Percentiles rank a stretch among this genome's conserved stretches.
Conservation (phyloP, 2,113 vertebrate genomes). For the Microcebus lehilahytsara region DNA sequence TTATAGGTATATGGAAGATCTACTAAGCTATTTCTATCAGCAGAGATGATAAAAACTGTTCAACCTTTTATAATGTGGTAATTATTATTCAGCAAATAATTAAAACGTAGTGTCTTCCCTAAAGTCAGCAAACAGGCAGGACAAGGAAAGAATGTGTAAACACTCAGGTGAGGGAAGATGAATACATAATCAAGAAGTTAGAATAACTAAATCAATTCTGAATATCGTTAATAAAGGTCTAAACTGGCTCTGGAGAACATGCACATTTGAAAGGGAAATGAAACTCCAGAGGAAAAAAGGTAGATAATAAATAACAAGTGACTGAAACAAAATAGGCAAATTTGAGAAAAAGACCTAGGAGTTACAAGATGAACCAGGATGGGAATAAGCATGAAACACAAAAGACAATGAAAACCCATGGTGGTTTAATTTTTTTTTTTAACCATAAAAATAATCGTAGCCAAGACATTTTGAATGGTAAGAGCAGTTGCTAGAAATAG, state of each 20-base stretch:
- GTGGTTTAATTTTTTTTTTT: not conserved
- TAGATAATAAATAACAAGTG: not conserved
- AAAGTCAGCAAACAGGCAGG: constrained; percentile 56
- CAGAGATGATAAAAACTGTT: constrained; percentile 53
- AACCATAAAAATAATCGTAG: constrained; percentile 22
- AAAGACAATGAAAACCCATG: not conserved
- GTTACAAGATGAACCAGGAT: not conserved
- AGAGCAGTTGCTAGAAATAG: not conserved
- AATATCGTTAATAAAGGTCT: constrained; percentile 41
- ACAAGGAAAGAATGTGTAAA: constrained; percentile 56
- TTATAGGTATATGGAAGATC: not conserved
- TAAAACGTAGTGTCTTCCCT: constrained; percentile 46
- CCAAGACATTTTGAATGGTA: not conserved
- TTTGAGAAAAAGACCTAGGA: not conserved
- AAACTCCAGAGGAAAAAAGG: not conserved
- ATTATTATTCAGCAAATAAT: constrained; percentile 70
- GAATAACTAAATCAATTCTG: constrained; percentile 29
- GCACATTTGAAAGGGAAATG: constrained; percentile 31
- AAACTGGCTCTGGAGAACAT: not conserved
- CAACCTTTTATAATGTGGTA: constrained; percentile 64
- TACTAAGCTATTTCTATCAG: constrained; percentile 41
- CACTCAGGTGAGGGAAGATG: constrained; percentile 41
- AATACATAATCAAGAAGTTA: constrained; percentile 22
- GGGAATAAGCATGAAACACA: not conserved
- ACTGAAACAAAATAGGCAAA: not conserved